Evolutionary conservation across 2,888 invertebrate species (phyloP), one percentile per base, ranked within the genome.

Genomic region (Eupithecia dodoneata): DNA sequence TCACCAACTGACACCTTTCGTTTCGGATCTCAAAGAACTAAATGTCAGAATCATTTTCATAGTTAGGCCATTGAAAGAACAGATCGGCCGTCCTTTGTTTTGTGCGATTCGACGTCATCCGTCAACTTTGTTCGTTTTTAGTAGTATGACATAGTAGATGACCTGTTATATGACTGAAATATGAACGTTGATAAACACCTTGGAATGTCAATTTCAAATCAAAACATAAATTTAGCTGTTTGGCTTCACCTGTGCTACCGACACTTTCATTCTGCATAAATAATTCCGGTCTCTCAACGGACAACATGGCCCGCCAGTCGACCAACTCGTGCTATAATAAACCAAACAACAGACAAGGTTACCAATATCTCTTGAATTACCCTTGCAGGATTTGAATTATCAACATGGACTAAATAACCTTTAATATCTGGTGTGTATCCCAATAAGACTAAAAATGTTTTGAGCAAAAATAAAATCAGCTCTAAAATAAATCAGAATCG

Each of bases 201-300:
- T 66, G 30, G 9, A 66, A 42, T 65, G 41, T 13, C 12, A 42
- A 2, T 42, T 44, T 3, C 45, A n/a, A 70, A 42, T 42, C 42
- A 5, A 47, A 30, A 30, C 30, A 47, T 18, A 18, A 49, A 49
- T 47, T 47, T 3, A 63, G 73, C 73, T 76, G 49, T 70, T 18
- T 42, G 18, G 49, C 15, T 66, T 45, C n/a, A 45, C 41, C 76
- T 76, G 73, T 65, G 41, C 44, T 59, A 44, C 67, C 67, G 72
- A 72, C 67, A 52, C 42, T 30, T 45, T 71, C 70, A 72, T 63
- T 75, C 80, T 80, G 80, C 81, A 86, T 88, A 87, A 87, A 87
- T 87, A 86, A 87, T 86, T 81, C 82, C 73, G 71, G 49, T 73
- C 74, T 85, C 85, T 84, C 85, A 76, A 70, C 74, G 86, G 84